Percentiles rank a stretch among this genome's conserved stretches.
Conservation (phyloP, 2,888 invertebrate genomes). For the Cataglyphis cursor region DNA sequence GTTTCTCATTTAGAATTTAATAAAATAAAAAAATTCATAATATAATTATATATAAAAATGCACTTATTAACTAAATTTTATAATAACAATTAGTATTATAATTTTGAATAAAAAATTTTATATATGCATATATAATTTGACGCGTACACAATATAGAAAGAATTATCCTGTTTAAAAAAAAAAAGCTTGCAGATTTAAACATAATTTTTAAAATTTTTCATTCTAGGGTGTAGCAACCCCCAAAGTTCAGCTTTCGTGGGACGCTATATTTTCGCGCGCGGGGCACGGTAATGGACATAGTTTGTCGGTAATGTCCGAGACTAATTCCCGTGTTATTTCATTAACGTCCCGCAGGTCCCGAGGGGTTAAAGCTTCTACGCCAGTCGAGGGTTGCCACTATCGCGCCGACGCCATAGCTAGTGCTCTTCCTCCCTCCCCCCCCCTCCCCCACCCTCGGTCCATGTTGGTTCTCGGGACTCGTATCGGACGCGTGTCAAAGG, state of each 20-base stretch:
- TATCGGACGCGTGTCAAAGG: slow-evolving; percentile 85
- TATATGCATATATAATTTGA: neutral
- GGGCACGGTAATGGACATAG: slow-evolving; percentile 86
- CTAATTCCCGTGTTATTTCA: slow-evolving; percentile 87
- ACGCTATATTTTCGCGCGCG: slow-evolving; percentile 61
- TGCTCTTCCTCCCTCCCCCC: neutral
- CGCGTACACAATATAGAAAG: neutral
- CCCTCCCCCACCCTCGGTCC: slow-evolving; percentile 32
- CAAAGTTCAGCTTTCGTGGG: slow-evolving; percentile 55
- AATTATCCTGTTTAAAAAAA: neutral
- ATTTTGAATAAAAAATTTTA: neutral
- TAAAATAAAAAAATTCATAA: too few species aligned
- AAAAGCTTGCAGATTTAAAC: neutral
- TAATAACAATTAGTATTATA: neutral
- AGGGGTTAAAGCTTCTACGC: slow-evolving; percentile 78
- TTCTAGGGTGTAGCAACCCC: slow-evolving; percentile 2
- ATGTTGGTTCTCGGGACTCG: slow-evolving; percentile 72
- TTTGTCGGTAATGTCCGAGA: slow-evolving; percentile 87
- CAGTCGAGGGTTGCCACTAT: slow-evolving; percentile 65
- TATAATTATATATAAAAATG: neutral
- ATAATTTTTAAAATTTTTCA: neutral
- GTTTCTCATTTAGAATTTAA: too few species aligned
- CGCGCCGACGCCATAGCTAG: slow-evolving; percentile 59
- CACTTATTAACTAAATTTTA: neutral
- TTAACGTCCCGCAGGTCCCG: slow-evolving; percentile 85